These are phyloP conservation scores for Clarias fuscus DNA, from an alignment of 2,797 vertebrate species.

Conservation along the genomic window DNA sequence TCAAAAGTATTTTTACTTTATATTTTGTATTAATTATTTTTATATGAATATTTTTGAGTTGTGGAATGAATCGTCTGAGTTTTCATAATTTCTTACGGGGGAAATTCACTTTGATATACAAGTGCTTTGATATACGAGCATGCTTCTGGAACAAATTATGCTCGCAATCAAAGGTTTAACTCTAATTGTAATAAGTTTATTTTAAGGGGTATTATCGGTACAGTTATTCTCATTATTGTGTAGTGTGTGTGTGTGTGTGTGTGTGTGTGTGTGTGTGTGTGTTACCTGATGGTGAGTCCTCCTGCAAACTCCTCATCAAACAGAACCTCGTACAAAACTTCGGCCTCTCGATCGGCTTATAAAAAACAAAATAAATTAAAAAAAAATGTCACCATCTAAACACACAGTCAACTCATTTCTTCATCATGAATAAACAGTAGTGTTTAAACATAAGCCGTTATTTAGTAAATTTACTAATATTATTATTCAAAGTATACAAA, in stretches of 20 bases:
- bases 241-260: neutral
- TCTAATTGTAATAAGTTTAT: neutral
- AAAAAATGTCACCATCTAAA: constrained; percentile 18
- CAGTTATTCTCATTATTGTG: neutral
- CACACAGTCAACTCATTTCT: neutral
- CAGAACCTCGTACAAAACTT: constrained; percentile 93
- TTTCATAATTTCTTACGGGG: too few species aligned
- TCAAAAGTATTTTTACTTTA: too few species aligned
- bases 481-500: neutral
- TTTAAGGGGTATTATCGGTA: neutral
- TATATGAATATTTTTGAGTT: too few species aligned
- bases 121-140: too few species aligned
- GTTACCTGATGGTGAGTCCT: constrained; percentile 91
- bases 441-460: neutral
- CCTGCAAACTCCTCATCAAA: constrained; percentile 97
- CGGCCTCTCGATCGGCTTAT: constrained; percentile 88
- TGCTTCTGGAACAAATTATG: too few species aligned
- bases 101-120: too few species aligned
- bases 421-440: neutral
- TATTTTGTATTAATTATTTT: too few species aligned
- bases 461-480: too few species aligned
- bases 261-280: neutral
- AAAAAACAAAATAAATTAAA: neutral
- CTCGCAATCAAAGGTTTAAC: too few species aligned
- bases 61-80: too few species aligned